These are phyloP conservation scores for Agrochola lychnidis DNA, from an alignment of 2,888 invertebrate species.

Conservation along the genomic window DNA sequence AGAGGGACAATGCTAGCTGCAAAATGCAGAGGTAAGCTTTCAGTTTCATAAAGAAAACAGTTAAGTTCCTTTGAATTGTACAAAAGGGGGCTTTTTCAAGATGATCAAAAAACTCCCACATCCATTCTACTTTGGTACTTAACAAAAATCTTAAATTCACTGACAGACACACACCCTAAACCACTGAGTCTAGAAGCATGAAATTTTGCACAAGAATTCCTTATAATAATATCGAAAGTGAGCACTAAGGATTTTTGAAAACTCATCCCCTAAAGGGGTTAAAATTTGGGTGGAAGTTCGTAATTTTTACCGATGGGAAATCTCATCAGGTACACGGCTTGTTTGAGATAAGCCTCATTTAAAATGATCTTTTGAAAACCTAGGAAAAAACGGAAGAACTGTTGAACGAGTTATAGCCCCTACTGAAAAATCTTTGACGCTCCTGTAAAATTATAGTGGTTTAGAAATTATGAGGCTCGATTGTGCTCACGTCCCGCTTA, in stretches of 20 bases:
- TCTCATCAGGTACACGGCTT: too few species aligned
- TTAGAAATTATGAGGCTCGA: background rate
- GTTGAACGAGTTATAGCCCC: background rate
- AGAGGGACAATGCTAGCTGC: slow-evolving; percentile 92
- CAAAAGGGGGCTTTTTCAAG: background rate
- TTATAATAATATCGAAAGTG: too few species aligned
- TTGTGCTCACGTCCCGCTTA: slow-evolving; percentile 6
- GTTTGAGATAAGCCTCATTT: background rate
- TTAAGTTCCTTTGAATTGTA: background rate
- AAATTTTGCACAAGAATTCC: background rate
- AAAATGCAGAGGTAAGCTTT: slow-evolving; percentile 91
- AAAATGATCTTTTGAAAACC: background rate
- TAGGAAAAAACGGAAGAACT: too few species aligned
- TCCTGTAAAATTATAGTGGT: background rate
- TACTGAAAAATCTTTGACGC: too few species aligned
- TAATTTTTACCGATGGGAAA: too few species aligned
- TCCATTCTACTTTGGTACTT: too few species aligned
- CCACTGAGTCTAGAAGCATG: too few species aligned
- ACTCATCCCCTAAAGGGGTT: too few species aligned
- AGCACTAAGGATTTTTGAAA: too few species aligned
- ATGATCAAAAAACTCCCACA: background rate
- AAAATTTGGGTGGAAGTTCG: too few species aligned
- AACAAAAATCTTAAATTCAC: background rate
- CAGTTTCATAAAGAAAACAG: background rate
- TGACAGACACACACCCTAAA: background rate